phyloP scores from a whole-genome alignment of 2,888 invertebrate species.

The Tetragonisca angustula region DNA sequence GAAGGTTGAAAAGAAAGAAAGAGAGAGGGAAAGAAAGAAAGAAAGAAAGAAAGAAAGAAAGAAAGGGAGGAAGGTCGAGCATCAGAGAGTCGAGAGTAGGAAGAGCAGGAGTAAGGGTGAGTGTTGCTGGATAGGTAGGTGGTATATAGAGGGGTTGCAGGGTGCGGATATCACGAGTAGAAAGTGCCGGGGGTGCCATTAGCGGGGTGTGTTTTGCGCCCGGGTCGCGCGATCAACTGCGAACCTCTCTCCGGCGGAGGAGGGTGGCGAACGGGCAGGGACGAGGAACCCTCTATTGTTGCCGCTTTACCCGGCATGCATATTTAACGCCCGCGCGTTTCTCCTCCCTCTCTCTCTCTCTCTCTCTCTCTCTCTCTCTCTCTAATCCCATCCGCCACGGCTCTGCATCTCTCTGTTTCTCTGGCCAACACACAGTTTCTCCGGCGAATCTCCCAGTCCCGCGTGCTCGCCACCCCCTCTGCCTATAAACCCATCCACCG shows the following conservation, averaged over 20 bases:
- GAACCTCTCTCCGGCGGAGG: constrained; percentile 55
- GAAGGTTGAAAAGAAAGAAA: not conserved
- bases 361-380: constrained; percentile 17
- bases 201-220: constrained; percentile 79
- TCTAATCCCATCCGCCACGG: constrained; percentile 34
- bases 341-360: constrained; percentile 28
- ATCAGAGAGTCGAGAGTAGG: constrained; percentile 37
- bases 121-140: constrained; percentile 47
- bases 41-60: not conserved
- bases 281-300: constrained; percentile 74
- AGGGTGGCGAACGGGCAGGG: constrained; percentile 41
- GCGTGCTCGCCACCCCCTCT: not conserved
- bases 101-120: constrained; percentile 50
- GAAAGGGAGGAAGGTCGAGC: constrained; percentile 42
- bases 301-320: constrained; percentile 79
- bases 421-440: constrained; percentile 5
- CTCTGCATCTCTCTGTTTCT: constrained; percentile 13
- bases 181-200: constrained; percentile 77
- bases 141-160: constrained; percentile 45
- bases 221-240: constrained; percentile 77
- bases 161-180: constrained; percentile 68
- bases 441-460: not conserved
- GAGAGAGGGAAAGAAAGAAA: constrained; percentile 21
- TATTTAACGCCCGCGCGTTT: constrained; percentile 75
- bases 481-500: too few relatives aligned